These are phyloP conservation scores for Pygocentrus nattereri DNA, from an alignment of 2,797 vertebrate species.

Conservation along the genomic window DNA sequence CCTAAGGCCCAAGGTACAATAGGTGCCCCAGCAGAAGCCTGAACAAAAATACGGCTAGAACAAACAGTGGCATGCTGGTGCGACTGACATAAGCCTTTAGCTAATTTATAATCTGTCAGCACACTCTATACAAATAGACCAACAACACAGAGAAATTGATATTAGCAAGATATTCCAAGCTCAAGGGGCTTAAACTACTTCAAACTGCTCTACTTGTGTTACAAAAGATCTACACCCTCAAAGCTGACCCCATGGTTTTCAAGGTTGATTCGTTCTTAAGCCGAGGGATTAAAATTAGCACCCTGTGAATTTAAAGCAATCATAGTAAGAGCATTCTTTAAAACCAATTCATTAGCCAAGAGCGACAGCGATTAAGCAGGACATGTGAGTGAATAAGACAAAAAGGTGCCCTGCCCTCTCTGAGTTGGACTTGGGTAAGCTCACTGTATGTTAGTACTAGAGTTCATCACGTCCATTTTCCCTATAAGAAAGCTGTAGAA, in stretches of 20 bases:
- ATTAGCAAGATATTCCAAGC: background rate
- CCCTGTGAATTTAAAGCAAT: conserved; percentile 13
- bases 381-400: background rate
- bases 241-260: background rate
- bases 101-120: background rate
- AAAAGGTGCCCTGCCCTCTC: background rate
- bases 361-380: background rate
- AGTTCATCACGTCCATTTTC: background rate
- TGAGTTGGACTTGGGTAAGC: background rate
- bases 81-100: background rate
- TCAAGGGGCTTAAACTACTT: background rate
- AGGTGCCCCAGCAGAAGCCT: conserved; percentile 76
- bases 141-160: background rate
- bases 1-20: conserved; percentile 41
- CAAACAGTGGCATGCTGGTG: conserved; percentile 15
- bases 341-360: conserved; percentile 1
- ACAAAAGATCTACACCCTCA: background rate
- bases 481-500: too few relatives aligned
- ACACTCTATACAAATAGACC: background rate
- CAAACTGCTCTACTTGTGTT: background rate
- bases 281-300: background rate
- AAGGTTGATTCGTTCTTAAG: background rate
- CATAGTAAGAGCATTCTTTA: background rate
- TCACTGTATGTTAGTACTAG: background rate
- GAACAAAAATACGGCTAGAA: conserved; percentile 71